Percentiles rank a stretch among this genome's conserved stretches.
These are phyloP conservation scores for Trichogramma dendrolimi DNA, from an alignment of 2,888 invertebrate species.

Conservation along the genomic window DNA sequence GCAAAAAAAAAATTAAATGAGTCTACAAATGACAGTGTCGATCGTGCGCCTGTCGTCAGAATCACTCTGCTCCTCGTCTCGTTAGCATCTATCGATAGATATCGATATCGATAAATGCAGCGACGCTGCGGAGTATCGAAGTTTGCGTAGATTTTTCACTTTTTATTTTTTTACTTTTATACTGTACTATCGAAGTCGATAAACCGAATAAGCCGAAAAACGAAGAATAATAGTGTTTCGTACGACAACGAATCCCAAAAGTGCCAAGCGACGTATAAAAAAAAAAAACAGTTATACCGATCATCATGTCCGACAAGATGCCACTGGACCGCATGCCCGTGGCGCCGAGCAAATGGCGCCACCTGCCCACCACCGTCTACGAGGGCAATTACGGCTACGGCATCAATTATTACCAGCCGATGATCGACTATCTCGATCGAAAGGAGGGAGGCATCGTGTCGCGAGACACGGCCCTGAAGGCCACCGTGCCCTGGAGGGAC, in stretches of 20 bases:
- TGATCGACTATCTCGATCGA: slow-evolving; percentile 78
- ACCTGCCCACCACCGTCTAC: slow-evolving; percentile 63
- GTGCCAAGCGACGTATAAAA: slow-evolving; percentile 7
- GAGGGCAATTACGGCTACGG: slow-evolving; percentile 80
- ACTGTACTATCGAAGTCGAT: too few species aligned
- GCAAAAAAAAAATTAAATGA: too few species aligned
- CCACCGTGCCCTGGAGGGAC: slow-evolving; percentile 64
- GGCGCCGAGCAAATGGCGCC: slow-evolving; percentile 46
- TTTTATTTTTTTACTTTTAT: too few species aligned
- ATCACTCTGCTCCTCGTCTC: too few species aligned
- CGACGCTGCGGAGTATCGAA: too few species aligned
- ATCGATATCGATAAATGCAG: too few species aligned
- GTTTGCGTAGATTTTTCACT: too few species aligned
- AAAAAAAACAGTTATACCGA: neutral
- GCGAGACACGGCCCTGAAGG: slow-evolving; percentile 52
- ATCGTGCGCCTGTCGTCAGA: too few species aligned
- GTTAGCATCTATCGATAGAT: too few species aligned
- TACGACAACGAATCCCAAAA: slow-evolving; percentile 1
- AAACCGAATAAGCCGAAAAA: neutral
- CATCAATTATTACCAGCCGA: slow-evolving; percentile 80
- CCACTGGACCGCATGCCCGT: slow-evolving; percentile 45
- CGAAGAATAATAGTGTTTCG: neutral
- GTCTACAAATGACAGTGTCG: too few species aligned
- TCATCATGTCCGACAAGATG: slow-evolving; percentile 40
- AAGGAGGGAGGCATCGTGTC: slow-evolving; percentile 55